A percentile compares a stretch with the other conserved stretches of the same genome.
These are phyloP conservation scores for Andrena camellia DNA, from an alignment of 2,888 invertebrate species.

Conservation along the genomic window DNA sequence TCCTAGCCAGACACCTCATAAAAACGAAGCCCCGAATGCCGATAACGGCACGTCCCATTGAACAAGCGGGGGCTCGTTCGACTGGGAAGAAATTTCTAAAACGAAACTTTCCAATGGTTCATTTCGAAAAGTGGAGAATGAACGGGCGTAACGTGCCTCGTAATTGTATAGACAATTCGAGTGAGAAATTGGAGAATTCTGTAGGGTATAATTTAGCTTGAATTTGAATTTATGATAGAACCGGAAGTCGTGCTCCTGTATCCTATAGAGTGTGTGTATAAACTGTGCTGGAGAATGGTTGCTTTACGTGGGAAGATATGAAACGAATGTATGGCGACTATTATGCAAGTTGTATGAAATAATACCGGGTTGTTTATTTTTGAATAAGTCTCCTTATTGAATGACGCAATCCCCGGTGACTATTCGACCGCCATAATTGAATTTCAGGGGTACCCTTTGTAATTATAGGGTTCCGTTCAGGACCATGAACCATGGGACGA, in stretches of 20 bases:
- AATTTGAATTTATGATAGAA: slow-evolving; percentile 12
- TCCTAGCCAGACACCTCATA: neutral
- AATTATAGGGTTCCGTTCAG: neutral
- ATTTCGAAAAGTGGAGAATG: neutral
- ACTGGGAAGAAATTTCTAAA: neutral
- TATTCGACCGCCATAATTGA: slow-evolving; percentile 17
- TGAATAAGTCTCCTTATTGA: neutral
- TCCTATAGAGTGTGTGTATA: slow-evolving; percentile 2
- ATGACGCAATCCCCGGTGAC: neutral
- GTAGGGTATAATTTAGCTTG: neutral
- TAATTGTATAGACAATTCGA: neutral
- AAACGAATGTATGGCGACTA: slow-evolving; percentile 13
- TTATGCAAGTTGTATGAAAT: neutral
- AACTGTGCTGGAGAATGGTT: neutral
- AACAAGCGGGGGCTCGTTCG: neutral
- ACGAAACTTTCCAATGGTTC: neutral
- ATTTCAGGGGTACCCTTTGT: slow-evolving; percentile 3
- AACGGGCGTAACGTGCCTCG: neutral
- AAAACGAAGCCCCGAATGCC: neutral
- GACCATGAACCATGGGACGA: slow-evolving; percentile 24
- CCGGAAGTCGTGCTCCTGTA: neutral
- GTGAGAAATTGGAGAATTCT: neutral
- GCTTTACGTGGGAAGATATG: slow-evolving; percentile 21
- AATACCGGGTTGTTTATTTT: slow-evolving; percentile 26
- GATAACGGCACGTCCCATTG: neutral